Base-by-base conservation (phyloP, 2,888 invertebrate genomes). In the Hoplodrina blanda region DNA sequence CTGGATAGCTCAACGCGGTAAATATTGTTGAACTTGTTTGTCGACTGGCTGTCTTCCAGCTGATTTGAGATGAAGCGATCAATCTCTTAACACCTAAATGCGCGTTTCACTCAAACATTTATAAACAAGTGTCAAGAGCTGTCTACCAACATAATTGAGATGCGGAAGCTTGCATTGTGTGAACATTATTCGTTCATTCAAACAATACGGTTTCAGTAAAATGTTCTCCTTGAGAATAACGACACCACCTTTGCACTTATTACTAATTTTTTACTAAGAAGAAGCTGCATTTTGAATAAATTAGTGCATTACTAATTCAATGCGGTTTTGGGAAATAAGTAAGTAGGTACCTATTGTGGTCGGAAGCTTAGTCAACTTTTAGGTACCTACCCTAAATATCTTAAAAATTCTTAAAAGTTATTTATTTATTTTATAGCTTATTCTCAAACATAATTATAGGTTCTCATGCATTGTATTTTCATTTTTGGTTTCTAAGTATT, bases 171-270 rank as follows among this genome's bases (percentile, higher is more conserved):
- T 54, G 56, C 6, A 44, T 19, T 57, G 37, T 52, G 44, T n/a
- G 15, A 60, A 46, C 19, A 11, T 17, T 8, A 46, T 37, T n/a
- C 17, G 25, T 53, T 56, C 37, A 30, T 52, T 33, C 4, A 52
- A 10, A 75, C 62, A 75, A 62, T 60, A 66, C 11, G 65, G 41
- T 52, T 75, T 44, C 30, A n/a, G n/a, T 59, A 4, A 52, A 33
- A 60, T 71, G 6, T 67, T 71, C 19, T 63, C 41, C 61, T 46
- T 49, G 13, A 44, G 6, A 33, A 30, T 0, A 62, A 54, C 59
- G 2, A 44, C 15, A 55, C 52, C 44, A 17, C 6, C 5, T 46
- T 25, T 33, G 2, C 2, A 33, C 7, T 10, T 25, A 17, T 13
- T 4, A 11, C 25, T 25, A 25, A 25, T 2, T 25, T 25, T 25